Conservation (phyloP, 1,140 invertebrate species). For the Rhyzopertha dominica region DNA sequence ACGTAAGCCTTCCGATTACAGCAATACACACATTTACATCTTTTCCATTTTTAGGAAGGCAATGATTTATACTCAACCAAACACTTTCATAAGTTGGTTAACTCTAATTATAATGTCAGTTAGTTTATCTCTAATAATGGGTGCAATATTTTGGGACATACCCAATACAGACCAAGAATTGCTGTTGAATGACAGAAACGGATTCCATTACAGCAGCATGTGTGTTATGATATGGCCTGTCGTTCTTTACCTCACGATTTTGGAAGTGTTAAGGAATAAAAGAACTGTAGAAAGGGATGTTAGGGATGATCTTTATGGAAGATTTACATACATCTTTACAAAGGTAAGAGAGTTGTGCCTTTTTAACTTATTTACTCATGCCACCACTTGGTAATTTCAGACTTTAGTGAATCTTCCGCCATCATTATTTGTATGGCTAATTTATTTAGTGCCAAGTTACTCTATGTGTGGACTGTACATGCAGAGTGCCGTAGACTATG, state of each 20-base stretch:
- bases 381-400: slow-evolving; percentile 43
- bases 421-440: slow-evolving; percentile 66
- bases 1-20: slow-evolving; percentile 53
- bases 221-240: slow-evolving; percentile 72
- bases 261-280: slow-evolving; percentile 63
- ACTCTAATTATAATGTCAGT: slow-evolving; percentile 71
- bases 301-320: slow-evolving; percentile 70
- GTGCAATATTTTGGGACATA: slow-evolving; percentile 85
- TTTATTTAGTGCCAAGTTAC: slow-evolving; percentile 80
- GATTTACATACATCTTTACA: slow-evolving; percentile 69
- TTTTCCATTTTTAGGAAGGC: slow-evolving; percentile 51
- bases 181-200: slow-evolving; percentile 68
- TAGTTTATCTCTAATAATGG: slow-evolving; percentile 75
- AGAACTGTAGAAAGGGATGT: slow-evolving; percentile 72
- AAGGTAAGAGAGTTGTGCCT: slow-evolving; percentile 56
- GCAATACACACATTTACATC: slow-evolving; percentile 7
- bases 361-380: not conserved
- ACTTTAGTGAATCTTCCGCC: slow-evolving; percentile 56
- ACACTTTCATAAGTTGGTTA: slow-evolving; percentile 72
- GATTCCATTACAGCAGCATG: slow-evolving; percentile 80
- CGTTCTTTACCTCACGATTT: slow-evolving; percentile 60
- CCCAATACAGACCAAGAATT: slow-evolving; percentile 67
- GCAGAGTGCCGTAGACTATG: slow-evolving; percentile 57
- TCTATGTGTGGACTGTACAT: slow-evolving; percentile 80
- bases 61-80: slow-evolving; percentile 76